A percentile compares a stretch with the other conserved stretches of the same genome.
Conservation (phyloP, 2,113 vertebrate genomes). For the Pterocles burchelli region DNA sequence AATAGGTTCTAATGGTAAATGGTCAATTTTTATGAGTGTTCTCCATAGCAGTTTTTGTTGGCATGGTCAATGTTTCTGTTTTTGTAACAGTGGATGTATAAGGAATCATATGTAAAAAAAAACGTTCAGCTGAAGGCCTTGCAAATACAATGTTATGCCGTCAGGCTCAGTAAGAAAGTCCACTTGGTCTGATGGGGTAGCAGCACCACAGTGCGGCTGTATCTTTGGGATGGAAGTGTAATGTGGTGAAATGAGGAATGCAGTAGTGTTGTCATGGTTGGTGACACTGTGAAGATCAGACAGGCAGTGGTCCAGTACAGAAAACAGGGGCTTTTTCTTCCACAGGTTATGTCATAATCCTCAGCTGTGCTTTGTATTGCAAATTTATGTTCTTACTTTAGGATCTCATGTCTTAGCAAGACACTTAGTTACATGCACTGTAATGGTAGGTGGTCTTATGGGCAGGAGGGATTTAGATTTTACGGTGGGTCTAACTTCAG, state of each 20-base stretch:
- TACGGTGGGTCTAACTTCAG: not conserved
- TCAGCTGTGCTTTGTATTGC: not conserved
- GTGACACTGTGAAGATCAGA: not conserved
- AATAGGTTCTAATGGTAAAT: not conserved
- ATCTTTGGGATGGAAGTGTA: not conserved
- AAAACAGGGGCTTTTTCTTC: not conserved
- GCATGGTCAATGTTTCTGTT: not conserved
- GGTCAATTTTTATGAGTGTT: not conserved
- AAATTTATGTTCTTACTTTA: not conserved
- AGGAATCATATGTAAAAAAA: not conserved
- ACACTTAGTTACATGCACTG: rapidly evolving
- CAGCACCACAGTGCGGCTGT: not conserved
- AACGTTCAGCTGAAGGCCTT: not conserved
- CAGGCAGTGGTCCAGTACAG: not conserved
- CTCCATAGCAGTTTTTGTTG: not conserved
- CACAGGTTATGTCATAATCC: not conserved
- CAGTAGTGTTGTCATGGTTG: not conserved
- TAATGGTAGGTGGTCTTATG: not conserved
- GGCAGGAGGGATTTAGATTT: not conserved
- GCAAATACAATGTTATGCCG: not conserved
- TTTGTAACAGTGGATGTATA: not conserved
- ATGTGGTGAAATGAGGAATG: not conserved
- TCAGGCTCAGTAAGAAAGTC: not conserved
- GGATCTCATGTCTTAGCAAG: not conserved
- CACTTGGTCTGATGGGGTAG: not conserved